Base-by-base conservation (phyloP, 2,113 vertebrate genomes). In the Chunga burmeisteri region DNA sequence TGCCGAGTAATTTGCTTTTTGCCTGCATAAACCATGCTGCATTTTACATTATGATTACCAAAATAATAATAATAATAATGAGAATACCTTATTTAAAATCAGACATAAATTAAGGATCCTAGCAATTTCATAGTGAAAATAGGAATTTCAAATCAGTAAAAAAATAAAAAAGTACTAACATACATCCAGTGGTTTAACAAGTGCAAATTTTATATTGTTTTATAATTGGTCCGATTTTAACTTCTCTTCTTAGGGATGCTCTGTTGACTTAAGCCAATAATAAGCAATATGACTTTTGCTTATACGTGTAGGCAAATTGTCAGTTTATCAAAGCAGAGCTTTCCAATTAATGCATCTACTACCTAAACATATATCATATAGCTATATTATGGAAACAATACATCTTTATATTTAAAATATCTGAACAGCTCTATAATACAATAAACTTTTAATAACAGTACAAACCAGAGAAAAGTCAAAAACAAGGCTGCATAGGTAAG, bases 341-440 rank as follows among this genome's bases (percentile, higher is more conserved):
- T 98, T 98, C 98, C 97, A 98, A 98, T 98, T 98, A 98, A 98
- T 97, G 96, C 97, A 98, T 97, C 97, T 98, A 99, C 97, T 97
- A 98, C 98, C 99, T 99, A 99, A 98, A 99, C 99, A 98, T 98
- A 95, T 97, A 98, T 98, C 96, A 98, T 98, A 99, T 96, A 97
- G 97, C 97, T 99, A 98, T 98, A 98, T 98, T 97, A 98, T 97
- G 98, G 97, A 98, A 99, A 99, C 98, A 98, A 98, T 98, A 98
- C 97, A 98, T 98, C 98, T 99, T 98, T 98, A 97, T 98, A 98
- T 97, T 98, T 98, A 98, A 98, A 98, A 98, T 98, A 99, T 99
- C 98, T 98, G 96, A 98, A 99, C 98, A 98, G 98, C 98, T 99
- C 98, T 99, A 99, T 99, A 98, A 98, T 99, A 99, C 99, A 99